phyloP scores from a whole-genome alignment of 2,797 vertebrate species.

The Eidolon dupreanum region DNA sequence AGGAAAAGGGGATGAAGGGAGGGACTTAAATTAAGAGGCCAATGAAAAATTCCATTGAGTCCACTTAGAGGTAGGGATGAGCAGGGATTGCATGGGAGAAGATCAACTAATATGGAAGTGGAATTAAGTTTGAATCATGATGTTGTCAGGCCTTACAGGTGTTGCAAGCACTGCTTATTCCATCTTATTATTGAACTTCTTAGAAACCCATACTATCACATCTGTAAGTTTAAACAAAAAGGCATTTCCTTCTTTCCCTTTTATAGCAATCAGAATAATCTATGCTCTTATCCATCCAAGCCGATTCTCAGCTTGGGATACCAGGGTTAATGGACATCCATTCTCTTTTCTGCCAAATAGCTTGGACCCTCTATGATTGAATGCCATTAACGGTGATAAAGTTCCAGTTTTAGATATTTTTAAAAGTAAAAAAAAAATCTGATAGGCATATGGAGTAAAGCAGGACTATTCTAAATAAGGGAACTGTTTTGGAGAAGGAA shows the following conservation, averaged over 20 bases:
- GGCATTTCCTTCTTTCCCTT: not conserved
- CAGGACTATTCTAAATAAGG: not conserved
- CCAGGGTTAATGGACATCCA: not conserved
- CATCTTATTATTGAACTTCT: not conserved
- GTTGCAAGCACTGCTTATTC: not conserved
- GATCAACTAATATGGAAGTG: not conserved
- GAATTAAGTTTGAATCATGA: not conserved
- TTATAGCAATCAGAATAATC: not conserved
- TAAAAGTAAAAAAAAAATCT: not conserved
- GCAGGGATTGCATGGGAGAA: not conserved
- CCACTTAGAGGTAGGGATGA: not conserved
- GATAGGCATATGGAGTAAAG: not conserved
- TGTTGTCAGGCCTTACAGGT: not conserved
- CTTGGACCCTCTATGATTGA: not conserved
- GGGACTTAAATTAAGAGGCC: not conserved
- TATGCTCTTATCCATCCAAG: not conserved
- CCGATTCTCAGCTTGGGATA: not conserved
- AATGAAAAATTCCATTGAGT: not conserved
- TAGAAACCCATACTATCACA: not conserved
- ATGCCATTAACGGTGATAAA: not conserved
- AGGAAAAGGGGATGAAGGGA: not conserved
- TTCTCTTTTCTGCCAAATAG: not conserved
- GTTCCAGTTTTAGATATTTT: constrained; percentile 31
- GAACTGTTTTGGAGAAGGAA: not conserved
- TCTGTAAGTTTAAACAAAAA: not conserved